Evolutionary conservation across 2,888 invertebrate species (phyloP).

Genomic region (Pyrrhia umbra): DNA sequence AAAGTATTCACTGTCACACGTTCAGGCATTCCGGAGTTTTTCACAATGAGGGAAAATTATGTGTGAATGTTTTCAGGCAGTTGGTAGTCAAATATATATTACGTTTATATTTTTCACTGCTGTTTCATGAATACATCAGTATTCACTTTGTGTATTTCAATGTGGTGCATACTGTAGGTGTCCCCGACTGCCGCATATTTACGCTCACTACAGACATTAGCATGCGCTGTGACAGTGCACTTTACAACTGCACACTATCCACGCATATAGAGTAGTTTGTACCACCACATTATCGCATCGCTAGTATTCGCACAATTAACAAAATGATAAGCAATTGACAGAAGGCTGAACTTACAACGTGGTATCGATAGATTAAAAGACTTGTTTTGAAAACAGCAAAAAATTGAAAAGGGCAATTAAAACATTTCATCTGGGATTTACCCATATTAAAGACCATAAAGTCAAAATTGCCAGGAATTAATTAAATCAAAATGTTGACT

Average conservation of each 20-base stretch:
- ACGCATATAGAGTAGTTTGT: conserved; percentile 22
- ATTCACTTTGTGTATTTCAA: neutral
- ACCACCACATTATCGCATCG: conserved; percentile 5
- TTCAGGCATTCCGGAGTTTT: neutral
- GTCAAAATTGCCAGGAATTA: no score
- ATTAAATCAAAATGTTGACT: no score
- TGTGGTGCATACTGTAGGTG: conserved; percentile 1
- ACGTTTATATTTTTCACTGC: neutral
- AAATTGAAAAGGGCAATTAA: neutral
- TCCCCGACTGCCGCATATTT: conserved; percentile 21
- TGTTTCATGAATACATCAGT: neutral
- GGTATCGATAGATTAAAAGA: neutral
- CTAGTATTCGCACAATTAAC: neutral
- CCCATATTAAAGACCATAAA: no score
- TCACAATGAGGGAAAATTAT: neutral
- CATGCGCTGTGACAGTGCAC: conserved; percentile 40
- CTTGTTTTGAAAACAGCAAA: neutral
- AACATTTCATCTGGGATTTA: neutral
- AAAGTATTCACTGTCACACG: conserved; percentile 4
- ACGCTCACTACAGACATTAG: conserved; percentile 21
- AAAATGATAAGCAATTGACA: neutral
- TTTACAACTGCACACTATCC: conserved; percentile 27
- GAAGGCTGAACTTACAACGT: neutral
- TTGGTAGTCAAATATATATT: neutral
- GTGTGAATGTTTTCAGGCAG: neutral